phyloP scores from a whole-genome alignment of 1,140 invertebrate species.

The Dreissena rostriformis region DNA sequence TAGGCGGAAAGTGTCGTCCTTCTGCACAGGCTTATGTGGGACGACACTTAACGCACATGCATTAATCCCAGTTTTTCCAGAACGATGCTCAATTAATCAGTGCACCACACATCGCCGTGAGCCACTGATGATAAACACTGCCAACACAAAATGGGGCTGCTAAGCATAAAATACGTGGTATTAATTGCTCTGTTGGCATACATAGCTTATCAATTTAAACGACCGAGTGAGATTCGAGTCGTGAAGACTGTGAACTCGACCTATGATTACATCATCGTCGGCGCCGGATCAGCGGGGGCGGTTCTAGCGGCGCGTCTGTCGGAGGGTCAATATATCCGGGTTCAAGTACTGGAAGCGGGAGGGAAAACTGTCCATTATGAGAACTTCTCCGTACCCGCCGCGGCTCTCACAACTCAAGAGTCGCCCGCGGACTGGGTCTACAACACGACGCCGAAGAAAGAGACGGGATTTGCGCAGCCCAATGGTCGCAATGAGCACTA shows the following conservation, averaged over 20 bases:
- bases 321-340: constrained; percentile 87
- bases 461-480: background rate
- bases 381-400: constrained; percentile 81
- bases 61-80: no score
- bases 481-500: background rate
- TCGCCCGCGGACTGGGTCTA: constrained; percentile 92
- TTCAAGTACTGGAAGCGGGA: constrained; percentile 93
- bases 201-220: background rate
- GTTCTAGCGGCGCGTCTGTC: constrained; percentile 95
- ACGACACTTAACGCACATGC: no score
- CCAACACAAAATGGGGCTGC: no score
- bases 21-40: no score
- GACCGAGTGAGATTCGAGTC: background rate
- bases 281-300: constrained; percentile 95
- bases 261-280: constrained; percentile 82
- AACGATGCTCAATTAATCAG: no score
- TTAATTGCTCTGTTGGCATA: no score
- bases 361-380: constrained; percentile 95
- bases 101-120: no score
- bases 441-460: constrained; percentile 90
- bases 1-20: no score
- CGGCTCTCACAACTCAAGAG: constrained; percentile 30
- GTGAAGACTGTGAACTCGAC: background rate
- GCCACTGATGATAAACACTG: no score
- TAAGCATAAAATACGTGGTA: no score